Evolutionary conservation across 2,113 vertebrate species (phyloP).

Genomic region (Ibidorhyncha struthersii): DNA sequence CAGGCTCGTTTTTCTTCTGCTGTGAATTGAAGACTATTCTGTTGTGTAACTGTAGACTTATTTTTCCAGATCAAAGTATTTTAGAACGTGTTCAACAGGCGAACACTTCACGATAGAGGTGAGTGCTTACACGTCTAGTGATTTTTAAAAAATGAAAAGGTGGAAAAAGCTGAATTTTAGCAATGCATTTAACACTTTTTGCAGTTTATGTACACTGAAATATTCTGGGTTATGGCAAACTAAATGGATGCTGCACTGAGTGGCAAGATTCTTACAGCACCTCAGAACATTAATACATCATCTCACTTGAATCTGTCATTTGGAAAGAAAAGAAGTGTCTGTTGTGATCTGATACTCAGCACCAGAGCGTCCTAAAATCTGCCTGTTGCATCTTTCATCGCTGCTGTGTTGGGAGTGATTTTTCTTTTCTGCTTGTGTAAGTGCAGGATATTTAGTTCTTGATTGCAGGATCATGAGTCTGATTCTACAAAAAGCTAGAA

Average conservation of each 20-base stretch:
- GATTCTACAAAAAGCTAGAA: neutral
- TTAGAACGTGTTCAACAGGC: constrained; percentile 78
- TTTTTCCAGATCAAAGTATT: constrained; percentile 83
- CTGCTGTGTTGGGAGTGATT: neutral
- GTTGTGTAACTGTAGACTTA: constrained; percentile 2
- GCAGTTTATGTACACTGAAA: neutral
- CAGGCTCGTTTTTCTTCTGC: neutral
- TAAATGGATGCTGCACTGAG: neutral
- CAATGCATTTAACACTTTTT: neutral
- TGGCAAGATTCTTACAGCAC: neutral
- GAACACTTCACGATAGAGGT: constrained; percentile 86
- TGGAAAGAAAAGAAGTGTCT: neutral
- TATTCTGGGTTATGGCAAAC: neutral
- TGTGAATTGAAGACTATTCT: neutral
- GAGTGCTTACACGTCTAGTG: neutral
- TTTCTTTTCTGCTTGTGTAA: neutral
- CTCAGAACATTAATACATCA: neutral
- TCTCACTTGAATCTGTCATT: neutral
- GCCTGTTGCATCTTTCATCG: neutral
- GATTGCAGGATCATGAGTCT: neutral
- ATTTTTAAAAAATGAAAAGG: neutral
- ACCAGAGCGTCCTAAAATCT: neutral
- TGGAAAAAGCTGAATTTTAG: neutral
- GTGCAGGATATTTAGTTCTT: neutral
- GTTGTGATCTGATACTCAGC: neutral